Percentiles rank a stretch among this genome's conserved stretches.
Evolutionary conservation across 2,113 vertebrate species (phyloP).

Genomic region (Polyodon spathula): DNA sequence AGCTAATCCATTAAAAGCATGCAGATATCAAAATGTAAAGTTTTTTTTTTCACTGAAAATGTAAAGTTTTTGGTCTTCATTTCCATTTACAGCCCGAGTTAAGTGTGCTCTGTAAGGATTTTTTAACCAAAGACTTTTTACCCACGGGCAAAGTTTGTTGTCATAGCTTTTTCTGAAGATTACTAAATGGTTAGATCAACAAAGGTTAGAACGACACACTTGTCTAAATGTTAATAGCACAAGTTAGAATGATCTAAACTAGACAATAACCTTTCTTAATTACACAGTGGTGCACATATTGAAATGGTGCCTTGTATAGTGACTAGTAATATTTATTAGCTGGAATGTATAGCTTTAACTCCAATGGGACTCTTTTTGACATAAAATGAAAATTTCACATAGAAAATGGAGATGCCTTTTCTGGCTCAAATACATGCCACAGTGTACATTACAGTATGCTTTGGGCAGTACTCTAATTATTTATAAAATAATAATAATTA

Average conservation of each 20-base stretch:
- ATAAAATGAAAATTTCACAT: conserved; percentile 12
- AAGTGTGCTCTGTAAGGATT: conserved; percentile 64
- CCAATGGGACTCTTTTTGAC: conserved; percentile 13
- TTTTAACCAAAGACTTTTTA: conserved; percentile 62
- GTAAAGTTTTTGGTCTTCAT: conserved; percentile 47
- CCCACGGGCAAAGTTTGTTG: conserved; percentile 70
- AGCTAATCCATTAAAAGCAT: conserved; percentile 74
- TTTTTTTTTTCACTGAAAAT: conserved; percentile 31
- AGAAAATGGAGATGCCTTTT: conserved; percentile 11
- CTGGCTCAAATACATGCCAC: no score
- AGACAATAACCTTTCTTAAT: conserved; percentile 58
- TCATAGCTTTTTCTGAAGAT: conserved; percentile 54
- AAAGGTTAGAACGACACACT: conserved; percentile 55
- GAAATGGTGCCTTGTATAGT: conserved; percentile 20
- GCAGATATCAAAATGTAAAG: conserved; percentile 74
- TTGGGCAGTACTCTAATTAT: no score
- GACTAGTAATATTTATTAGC: no score
- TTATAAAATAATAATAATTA: no score
- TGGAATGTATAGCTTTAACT: conserved; percentile 15
- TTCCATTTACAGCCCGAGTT: conserved; percentile 48
- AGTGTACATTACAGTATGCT: no score
- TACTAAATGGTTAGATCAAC: conserved; percentile 53
- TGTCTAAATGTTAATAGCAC: conserved; percentile 73
- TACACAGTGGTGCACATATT: conserved; percentile 54
- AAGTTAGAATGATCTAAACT: conserved; percentile 70